Percentiles rank a stretch among this genome's conserved stretches.
phyloP scores from a whole-genome alignment of 1,140 invertebrate genomes.

The Pseudachorutes palmiensis region DNA sequence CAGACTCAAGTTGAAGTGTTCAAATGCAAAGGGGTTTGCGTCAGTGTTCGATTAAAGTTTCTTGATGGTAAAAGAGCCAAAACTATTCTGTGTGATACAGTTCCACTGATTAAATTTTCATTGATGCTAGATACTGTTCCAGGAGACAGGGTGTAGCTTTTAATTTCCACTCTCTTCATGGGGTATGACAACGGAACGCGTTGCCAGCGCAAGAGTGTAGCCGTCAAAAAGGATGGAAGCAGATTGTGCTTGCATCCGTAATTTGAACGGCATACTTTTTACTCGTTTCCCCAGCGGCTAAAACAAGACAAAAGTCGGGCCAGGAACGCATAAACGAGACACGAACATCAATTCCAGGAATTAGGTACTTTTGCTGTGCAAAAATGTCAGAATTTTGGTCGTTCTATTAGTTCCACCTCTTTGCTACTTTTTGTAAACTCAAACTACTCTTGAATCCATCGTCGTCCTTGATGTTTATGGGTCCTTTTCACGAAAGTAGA shows the following conservation, averaged over 20 bases:
- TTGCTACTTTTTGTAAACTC: conserved; percentile 33
- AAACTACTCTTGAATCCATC: conserved; percentile 33
- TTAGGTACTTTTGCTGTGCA: conserved; percentile 21
- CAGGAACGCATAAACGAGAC: conserved; percentile 1
- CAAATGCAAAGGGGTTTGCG: conserved; percentile 27
- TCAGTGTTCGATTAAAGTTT: conserved; percentile 16
- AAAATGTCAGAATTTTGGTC: conserved; percentile 21
- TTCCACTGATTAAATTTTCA: conserved; percentile 26
- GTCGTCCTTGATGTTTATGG: conserved; percentile 26
- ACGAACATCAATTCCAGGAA: conserved; percentile 27
- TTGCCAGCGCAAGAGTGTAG: not conserved
- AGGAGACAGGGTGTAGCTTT: conserved; percentile 20
- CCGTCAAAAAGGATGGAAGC: not conserved
- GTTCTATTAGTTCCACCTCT: conserved; percentile 35
- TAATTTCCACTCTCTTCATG: conserved; percentile 28
- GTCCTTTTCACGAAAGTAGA: conserved; percentile 30
- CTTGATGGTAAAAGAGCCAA: conserved; percentile 24
- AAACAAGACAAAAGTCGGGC: conserved; percentile 18
- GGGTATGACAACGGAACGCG: conserved; percentile 18
- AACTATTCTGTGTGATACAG: conserved; percentile 26
- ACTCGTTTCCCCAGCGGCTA: not conserved
- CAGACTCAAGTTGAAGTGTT: conserved; percentile 10
- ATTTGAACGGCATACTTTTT: not conserved
- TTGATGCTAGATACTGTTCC: conserved; percentile 17
- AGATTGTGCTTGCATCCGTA: conserved; percentile 13